phyloP scores from a whole-genome alignment of 2,888 invertebrate species.

The Cosmia pyralina region DNA sequence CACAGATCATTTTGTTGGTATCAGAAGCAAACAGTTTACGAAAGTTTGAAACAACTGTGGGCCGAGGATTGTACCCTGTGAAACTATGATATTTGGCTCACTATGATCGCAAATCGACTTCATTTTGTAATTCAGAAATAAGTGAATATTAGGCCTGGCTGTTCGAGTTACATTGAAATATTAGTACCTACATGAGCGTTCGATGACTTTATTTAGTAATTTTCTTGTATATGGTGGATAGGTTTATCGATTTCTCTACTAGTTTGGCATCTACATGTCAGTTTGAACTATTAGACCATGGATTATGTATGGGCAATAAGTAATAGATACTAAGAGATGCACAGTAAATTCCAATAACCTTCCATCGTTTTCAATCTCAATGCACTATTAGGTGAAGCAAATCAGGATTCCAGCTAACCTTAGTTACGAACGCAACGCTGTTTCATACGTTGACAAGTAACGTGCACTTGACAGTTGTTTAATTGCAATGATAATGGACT shows the following conservation, averaged over 20 bases:
- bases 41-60: constrained; percentile 44
- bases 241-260: constrained; percentile 5
- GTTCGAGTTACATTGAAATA: background rate
- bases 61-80: constrained; percentile 21
- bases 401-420: background rate
- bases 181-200: background rate
- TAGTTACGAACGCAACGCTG: background rate
- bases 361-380: background rate
- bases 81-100: constrained; percentile 34
- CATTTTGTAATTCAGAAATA: background rate
- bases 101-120: constrained; percentile 19
- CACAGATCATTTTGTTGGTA: constrained; percentile 29
- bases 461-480: background rate
- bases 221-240: background rate
- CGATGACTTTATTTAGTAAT: background rate
- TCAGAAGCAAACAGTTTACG: constrained; percentile 30
- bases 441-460: constrained; percentile 12
- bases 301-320: background rate
- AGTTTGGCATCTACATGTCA: background rate
- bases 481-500: constrained; percentile 14
- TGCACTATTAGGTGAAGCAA: background rate
- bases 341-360: background rate
- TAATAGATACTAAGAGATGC: background rate
- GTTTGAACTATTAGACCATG: background rate
- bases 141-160: background rate